Base-by-base conservation (phyloP, 2,888 invertebrate species). In the Panzeria rudis region DNA sequence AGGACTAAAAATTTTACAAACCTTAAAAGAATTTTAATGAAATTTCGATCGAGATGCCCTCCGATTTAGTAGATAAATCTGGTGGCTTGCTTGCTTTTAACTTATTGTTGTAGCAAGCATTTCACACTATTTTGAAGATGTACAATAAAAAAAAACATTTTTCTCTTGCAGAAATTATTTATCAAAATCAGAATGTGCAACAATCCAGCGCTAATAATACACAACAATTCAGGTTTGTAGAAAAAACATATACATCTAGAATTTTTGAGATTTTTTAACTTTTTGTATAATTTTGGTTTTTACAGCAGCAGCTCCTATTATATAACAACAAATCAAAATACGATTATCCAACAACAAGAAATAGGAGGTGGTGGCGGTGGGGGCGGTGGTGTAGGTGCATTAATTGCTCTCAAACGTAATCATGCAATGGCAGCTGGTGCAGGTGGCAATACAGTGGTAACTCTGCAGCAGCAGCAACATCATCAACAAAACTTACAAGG, bases 331-430 rank as follows among this genome's bases (percentile, higher is more conserved):
- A 91, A 90, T 90, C 91, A 91, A 89, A 91, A 88, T 89, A 87
- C 89, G 71, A 87, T 84, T 73, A 87, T 88, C 64, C 86, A 86
- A 29, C 86, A 86, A 69, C 82, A 79, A 23, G 81, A 83, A 62
- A 81, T 82, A 32, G 79, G 79, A 8, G 80, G 78, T 68, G 78
- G 81, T 8, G 84, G 85, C 17, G 83, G 85, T 7, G 81, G 86
- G 20, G 87, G 87, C 25, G 87, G 87, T 84, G 82, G 90, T 62
- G 88, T 90, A 35, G 91, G 91, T 68, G 90, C 91, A 64, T 81
- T 92, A 59, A 91, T 92, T 87, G 90, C 92, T 41, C 89, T 92
- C 6, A 92, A 92, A 84, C 89, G 92, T 44, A 92, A 92, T 87
- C 92, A 92, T 87, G 88, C 90, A 68, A 89, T 91, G 89, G 88